Percentiles rank a stretch among this genome's conserved stretches.
Evolutionary conservation across 2,797 vertebrate species (phyloP).

Genomic region (Lindbergichthys nudifrons): DNA sequence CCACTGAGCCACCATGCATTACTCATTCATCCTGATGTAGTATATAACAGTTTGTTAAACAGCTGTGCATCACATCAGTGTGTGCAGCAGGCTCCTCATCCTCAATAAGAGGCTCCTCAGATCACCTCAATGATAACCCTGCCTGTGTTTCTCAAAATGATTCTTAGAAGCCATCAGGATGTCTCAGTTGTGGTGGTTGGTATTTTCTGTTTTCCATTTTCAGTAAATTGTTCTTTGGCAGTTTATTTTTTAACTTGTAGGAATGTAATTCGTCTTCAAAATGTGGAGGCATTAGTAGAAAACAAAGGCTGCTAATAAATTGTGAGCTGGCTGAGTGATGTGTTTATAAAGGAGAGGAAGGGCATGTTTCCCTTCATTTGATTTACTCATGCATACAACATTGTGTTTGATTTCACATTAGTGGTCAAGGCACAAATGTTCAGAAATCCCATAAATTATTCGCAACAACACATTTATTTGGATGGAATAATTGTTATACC

Average conservation of each 20-base stretch:
- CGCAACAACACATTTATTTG: slow-evolving; percentile 60
- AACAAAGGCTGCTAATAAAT: slow-evolving; percentile 59
- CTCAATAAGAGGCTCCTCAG: not conserved
- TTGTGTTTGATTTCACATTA: slow-evolving; percentile 51
- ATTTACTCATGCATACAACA: slow-evolving; percentile 50
- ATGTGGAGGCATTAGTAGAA: slow-evolving; percentile 36
- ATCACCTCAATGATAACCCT: not conserved
- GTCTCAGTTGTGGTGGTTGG: slow-evolving; percentile 19
- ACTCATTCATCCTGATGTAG: not conserved
- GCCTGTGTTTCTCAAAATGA: slow-evolving; percentile 21
- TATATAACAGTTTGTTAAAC: not conserved
- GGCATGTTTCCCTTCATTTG: slow-evolving; percentile 34
- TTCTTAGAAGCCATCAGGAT: slow-evolving; percentile 28
- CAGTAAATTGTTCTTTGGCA: slow-evolving; percentile 44
- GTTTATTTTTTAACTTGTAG: slow-evolving; percentile 31
- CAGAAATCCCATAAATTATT: slow-evolving; percentile 54
- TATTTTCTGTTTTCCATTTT: slow-evolving; percentile 48
- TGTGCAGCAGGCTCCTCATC: not conserved
- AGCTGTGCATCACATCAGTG: not conserved
- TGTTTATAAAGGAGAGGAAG: slow-evolving; percentile 35
- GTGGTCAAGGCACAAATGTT: slow-evolving; percentile 28
- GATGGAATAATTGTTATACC: slow-evolving; percentile 45
- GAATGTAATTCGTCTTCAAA: slow-evolving; percentile 51
- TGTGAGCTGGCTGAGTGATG: slow-evolving; percentile 27
- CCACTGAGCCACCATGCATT: not conserved